Evolutionary conservation across 2,113 vertebrate species (phyloP).

Genomic region (Strix aluco): DNA sequence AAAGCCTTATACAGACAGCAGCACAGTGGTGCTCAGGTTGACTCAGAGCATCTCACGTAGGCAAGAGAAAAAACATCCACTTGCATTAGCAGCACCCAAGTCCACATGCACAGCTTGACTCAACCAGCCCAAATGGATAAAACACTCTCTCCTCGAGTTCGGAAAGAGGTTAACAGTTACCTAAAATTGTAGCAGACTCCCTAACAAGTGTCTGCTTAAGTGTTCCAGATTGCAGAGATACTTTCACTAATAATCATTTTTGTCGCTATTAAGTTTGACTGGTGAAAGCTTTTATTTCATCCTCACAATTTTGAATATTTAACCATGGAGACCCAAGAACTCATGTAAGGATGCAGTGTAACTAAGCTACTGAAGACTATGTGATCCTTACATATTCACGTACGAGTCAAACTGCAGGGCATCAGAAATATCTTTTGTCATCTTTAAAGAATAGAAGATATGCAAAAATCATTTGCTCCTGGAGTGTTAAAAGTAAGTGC

Average conservation of each 20-base stretch:
- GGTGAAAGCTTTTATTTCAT: neutral
- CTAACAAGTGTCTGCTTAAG: neutral
- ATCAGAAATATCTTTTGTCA: neutral
- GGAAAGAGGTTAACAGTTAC: neutral
- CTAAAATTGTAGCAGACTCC: neutral
- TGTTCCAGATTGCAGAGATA: neutral
- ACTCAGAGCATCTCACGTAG: neutral
- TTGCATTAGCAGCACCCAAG: neutral
- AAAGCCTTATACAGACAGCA: neutral
- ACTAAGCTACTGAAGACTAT: neutral
- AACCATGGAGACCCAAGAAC: neutral
- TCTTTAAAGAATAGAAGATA: neutral
- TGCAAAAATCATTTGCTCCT: neutral
- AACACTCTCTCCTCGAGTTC: neutral
- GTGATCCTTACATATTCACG: neutral
- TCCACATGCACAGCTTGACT: neutral
- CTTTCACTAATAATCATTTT: neutral
- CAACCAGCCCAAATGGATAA: neutral
- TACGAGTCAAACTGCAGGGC: neutral
- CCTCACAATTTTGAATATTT: neutral
- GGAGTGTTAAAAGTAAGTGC: neutral
- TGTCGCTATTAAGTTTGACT: neutral
- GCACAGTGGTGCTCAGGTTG: neutral
- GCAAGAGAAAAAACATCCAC: neutral
- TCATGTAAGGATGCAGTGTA: accelerated